A percentile compares a stretch with the other conserved stretches of the same genome.
phyloP scores from a whole-genome alignment of 2,888 invertebrate genomes.

The Minunthozetes semirufus region DNA sequence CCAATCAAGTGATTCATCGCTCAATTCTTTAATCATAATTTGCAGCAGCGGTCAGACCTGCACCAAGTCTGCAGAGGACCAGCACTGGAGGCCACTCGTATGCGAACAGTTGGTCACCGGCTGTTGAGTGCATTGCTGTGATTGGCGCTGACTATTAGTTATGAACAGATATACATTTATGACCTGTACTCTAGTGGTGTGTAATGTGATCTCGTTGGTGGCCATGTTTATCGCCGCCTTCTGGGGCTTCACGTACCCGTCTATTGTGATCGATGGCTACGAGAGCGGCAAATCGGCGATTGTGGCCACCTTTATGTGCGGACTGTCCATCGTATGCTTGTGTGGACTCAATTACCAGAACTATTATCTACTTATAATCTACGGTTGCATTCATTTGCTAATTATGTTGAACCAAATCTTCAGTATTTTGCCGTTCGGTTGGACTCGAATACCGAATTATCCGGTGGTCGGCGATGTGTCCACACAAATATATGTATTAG shows the following conservation, averaged over 20 bases:
- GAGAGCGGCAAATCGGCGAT: slow-evolving; percentile 35
- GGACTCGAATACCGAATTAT: slow-evolving; percentile 36
- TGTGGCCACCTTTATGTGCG: slow-evolving; percentile 36
- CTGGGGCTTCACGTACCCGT: slow-evolving; percentile 37
- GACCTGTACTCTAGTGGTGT: slow-evolving; percentile 35
- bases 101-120: not conserved
- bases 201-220: slow-evolving; percentile 35
- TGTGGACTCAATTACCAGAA: slow-evolving; percentile 37
- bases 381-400: slow-evolving; percentile 29
- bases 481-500: slow-evolving; percentile 31
- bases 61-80: not conserved
- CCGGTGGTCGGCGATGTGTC: slow-evolving; percentile 28
- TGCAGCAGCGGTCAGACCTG: not conserved
- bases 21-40: slow-evolving; percentile 8
- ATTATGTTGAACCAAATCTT: slow-evolving; percentile 35
- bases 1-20: slow-evolving; percentile 18
- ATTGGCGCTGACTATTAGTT: not conserved
- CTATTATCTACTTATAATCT: slow-evolving; percentile 35
- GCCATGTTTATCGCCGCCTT: slow-evolving; percentile 37
- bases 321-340: slow-evolving; percentile 22
- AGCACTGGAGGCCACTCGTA: not conserved
- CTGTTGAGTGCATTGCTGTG: not conserved
- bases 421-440: slow-evolving; percentile 32
- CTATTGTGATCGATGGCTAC: slow-evolving; percentile 32
- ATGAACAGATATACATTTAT: slow-evolving; percentile 36